Evolutionary conservation across 2,113 vertebrate species (phyloP).

Genomic region (Pteruthius melanotis): DNA sequence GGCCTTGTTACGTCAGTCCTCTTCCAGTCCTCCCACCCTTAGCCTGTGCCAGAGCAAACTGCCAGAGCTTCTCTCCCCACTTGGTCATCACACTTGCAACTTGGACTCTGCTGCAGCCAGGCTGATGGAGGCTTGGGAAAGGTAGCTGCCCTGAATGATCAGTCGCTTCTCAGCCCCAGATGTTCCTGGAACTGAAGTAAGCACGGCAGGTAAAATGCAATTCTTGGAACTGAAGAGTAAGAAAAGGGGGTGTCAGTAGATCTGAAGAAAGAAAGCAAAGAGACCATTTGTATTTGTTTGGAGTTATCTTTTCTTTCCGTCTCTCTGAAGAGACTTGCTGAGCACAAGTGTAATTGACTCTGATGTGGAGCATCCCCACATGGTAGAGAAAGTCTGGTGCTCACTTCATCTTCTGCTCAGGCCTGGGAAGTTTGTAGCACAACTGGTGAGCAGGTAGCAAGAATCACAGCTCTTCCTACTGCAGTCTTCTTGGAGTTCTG

Average conservation of each 20-base stretch:
- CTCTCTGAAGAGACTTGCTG: neutral
- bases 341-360: neutral
- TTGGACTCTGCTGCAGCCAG: neutral
- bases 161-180: rapidly evolving
- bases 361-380: neutral
- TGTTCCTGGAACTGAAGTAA: neutral
- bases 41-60: neutral
- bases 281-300: neutral
- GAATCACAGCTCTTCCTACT: neutral
- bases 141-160: neutral
- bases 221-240: neutral
- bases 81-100: neutral
- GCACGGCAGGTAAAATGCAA: neutral
- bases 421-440: neutral
- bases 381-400: neutral
- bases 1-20: neutral
- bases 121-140: neutral
- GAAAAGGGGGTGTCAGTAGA: neutral
- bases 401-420: rapidly evolving
- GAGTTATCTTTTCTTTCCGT: neutral
- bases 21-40: neutral
- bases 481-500: neutral
- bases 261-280: neutral
- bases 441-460: neutral
- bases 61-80: neutral